Evolutionary conservation across 2,113 vertebrate genomes (phyloP), one percentile per base, ranked within the genome.

Genomic region (Atractosteus spatula): DNA sequence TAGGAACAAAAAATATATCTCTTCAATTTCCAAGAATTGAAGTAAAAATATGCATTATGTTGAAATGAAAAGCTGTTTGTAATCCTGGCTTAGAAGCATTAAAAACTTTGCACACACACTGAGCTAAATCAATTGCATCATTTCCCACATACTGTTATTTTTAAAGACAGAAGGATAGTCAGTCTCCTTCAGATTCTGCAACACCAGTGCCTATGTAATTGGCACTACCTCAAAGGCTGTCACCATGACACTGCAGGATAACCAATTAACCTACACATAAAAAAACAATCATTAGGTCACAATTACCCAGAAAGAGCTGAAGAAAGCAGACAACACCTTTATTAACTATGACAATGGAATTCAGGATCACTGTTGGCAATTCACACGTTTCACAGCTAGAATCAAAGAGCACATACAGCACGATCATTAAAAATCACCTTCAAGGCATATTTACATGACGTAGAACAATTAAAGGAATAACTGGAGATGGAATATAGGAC

Each of bases 231-330:
- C 56, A 11, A 59, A 51, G 47, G 47, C 47, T 51, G 47, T 59
- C 54, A 59, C n/a, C 12, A 13, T n/a, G 11, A 59, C n/a, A 12
- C 56, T 59, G 56, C 4, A 12, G 56, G n/a, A 59, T 59, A 59
- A 14, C 56, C 56, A 59, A 59, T 59, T 59, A n/a, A 14, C 56
- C n/a, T 59, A 12, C 56, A 59, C 12, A 59, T 59, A 10, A 51
- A 14, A 59, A 59, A 59, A 59, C 56, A 59, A 59, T 59, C 56
- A 59, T 59, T 59, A 59, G 56, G 56, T 59, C 56, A 59, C 56
- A 59, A 59, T 59, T 59, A 59, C 56, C 56, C 11, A 59, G 56
- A 12, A 59, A 59, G 11, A 59, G n/a, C 1, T 8, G 7, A 55
- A 12, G 54, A 4, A 59, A 14, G 12, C 56, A 59, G 56, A 59